These are phyloP conservation scores for Octomys mimax DNA, from an alignment of 2,797 vertebrate species.

Conservation along the genomic window DNA sequence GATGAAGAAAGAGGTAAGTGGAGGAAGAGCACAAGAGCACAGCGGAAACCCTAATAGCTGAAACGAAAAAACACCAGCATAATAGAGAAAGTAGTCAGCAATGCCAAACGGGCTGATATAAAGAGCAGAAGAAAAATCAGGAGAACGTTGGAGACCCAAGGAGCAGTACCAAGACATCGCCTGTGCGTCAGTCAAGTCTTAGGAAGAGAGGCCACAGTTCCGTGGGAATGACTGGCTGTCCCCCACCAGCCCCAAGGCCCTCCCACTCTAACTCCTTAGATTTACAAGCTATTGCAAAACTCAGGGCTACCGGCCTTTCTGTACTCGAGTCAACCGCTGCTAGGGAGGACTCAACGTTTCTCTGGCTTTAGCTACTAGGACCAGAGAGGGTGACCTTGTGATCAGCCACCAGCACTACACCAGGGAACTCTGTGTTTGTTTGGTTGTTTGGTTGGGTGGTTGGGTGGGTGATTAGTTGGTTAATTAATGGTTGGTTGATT, in stretches of 20 bases:
- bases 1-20: neutral
- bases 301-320: rapidly evolving
- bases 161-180: rapidly evolving
- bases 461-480: neutral
- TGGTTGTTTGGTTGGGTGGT: neutral
- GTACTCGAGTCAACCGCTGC: neutral
- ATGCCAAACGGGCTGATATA: neutral
- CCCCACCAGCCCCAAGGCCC: rapidly evolving
- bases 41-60: neutral
- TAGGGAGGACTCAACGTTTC: neutral
- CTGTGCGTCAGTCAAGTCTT: rapidly evolving
- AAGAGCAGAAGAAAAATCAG: neutral
- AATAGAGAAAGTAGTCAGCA: neutral
- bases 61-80: neutral
- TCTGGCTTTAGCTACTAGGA: neutral
- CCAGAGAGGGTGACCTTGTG: too few species aligned
- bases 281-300: neutral
- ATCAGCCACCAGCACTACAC: neutral
- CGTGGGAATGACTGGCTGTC: neutral
- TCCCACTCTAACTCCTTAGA: too few species aligned
- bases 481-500: neutral
- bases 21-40: neutral
- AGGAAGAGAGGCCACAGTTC: neutral
- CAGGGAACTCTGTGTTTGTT: neutral
- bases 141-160: neutral